Evolutionary conservation across 2,888 invertebrate genomes (phyloP), one percentile per base, ranked within the genome.

Genomic region (Tipula vernalis): DNA sequence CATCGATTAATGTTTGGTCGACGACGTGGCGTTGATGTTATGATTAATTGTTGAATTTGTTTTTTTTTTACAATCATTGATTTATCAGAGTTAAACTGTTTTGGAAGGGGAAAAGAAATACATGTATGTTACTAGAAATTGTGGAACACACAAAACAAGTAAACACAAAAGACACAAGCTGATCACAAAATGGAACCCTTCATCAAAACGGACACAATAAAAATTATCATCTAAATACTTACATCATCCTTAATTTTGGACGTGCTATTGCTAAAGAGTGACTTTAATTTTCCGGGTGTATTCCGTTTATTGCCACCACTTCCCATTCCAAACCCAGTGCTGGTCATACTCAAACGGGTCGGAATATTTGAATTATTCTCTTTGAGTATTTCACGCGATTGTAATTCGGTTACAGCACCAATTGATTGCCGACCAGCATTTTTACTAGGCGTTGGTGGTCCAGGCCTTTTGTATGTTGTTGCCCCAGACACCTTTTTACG

Each of bases 381-480:
- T 71, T 71, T 71, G 28, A 71, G 71, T 71, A 28, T 28, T 28
- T 71, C 71, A 4, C 71, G 71, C n/a, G 71, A 5, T 71, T 71
- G 71, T 28, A 71, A 10, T 71, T 71, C 71, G 71, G 71, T 28
- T 28, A 18, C 87, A 44, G 88, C 88, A 88, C 92, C 91, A 90
- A 95, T 93, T 0, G 96, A 96, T 8, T 94, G 91, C 88, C 96
- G 93, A 1, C 95, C 95, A 12, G 96, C 96, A 90, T 96, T 95
- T 91, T 96, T 97, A 91, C 96, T 96, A 0, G 97, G 97, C 0
- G 97, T 97, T 36, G 97, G 97, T 85, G 96, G 97, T 0, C 97
- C 97, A 0, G 97, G 97, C 89, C 94, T 95, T 92, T 96, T 96
- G 90, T 97, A 97, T 0, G 95, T 95, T 0, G 95, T 96, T 90